phyloP scores from a whole-genome alignment of 2,797 vertebrate species.

The Microtus agrestis region DNA sequence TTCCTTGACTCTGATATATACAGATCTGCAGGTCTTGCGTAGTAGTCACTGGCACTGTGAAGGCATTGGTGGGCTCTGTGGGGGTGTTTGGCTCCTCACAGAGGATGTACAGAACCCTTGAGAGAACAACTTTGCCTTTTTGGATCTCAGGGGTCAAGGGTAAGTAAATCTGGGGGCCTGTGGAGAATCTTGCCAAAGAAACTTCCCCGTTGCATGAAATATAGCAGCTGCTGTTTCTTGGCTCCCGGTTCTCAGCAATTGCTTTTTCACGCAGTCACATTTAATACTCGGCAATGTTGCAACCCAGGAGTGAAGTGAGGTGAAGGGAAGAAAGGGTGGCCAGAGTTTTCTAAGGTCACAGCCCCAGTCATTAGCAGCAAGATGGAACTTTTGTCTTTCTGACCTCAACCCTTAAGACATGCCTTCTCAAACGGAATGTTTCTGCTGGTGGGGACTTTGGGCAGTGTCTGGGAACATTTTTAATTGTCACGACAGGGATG shows the following conservation, averaged over 20 bases:
- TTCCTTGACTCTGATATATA: slow-evolving; percentile 45
- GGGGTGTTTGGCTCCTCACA: neutral
- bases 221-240: neutral
- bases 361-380: neutral
- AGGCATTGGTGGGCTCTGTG: neutral
- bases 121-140: neutral
- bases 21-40: neutral
- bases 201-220: neutral
- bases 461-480: neutral
- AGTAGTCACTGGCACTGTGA: neutral
- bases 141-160: neutral
- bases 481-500: neutral
- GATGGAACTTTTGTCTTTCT: neutral
- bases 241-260: too few species aligned
- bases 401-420: neutral
- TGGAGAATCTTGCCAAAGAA: neutral
- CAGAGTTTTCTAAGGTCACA: neutral
- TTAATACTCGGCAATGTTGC: too few species aligned
- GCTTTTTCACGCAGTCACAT: neutral
- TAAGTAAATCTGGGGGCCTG: neutral
- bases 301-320: neutral
- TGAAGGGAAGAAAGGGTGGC: neutral
- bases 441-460: neutral
- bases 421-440: neutral
- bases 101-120: neutral